Evolutionary conservation across 2,888 invertebrate genomes (phyloP).

Genomic region (Icerya purchasi): DNA sequence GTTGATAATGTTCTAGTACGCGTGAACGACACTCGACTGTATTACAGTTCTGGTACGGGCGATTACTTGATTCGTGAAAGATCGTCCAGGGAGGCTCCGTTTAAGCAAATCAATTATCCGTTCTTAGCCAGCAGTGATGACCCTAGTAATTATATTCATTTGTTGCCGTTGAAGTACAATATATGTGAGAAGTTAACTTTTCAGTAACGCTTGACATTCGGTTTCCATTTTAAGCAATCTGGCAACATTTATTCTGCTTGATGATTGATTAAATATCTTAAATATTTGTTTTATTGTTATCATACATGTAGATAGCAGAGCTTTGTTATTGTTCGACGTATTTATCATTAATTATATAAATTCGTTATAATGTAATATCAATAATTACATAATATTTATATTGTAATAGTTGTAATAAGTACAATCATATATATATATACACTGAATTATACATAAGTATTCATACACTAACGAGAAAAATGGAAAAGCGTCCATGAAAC

Average conservation of each 20-base stretch:
- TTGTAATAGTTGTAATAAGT: too few species aligned
- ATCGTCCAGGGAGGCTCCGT: slow-evolving; percentile 53
- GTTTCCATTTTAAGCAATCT: too few species aligned
- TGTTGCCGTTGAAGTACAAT: slow-evolving; percentile 7
- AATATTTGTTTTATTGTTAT: not conserved
- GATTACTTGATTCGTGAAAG: slow-evolving; percentile 63
- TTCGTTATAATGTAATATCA: not conserved
- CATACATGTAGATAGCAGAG: not conserved
- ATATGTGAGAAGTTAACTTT: slow-evolving; percentile 4
- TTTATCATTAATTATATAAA: not conserved
- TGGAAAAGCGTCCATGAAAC: too few species aligned
- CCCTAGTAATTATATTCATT: slow-evolving; percentile 9
- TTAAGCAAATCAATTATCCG: slow-evolving; percentile 32
- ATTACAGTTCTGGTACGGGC: slow-evolving; percentile 46
- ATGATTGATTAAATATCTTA: slow-evolving; percentile 1
- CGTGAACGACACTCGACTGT: slow-evolving; percentile 70
- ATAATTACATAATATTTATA: too few species aligned
- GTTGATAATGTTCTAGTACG: slow-evolving; percentile 81
- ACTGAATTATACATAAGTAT: too few species aligned
- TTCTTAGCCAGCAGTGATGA: slow-evolving; percentile 6
- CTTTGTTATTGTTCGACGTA: not conserved
- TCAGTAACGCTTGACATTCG: too few species aligned
- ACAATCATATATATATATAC: too few species aligned
- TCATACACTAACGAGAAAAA: too few species aligned
- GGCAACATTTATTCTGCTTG: slow-evolving; percentile 1